These are phyloP conservation scores for Lepidotrigona ventralis DNA, from an alignment of 1,140 invertebrate species.

Conservation along the genomic window DNA sequence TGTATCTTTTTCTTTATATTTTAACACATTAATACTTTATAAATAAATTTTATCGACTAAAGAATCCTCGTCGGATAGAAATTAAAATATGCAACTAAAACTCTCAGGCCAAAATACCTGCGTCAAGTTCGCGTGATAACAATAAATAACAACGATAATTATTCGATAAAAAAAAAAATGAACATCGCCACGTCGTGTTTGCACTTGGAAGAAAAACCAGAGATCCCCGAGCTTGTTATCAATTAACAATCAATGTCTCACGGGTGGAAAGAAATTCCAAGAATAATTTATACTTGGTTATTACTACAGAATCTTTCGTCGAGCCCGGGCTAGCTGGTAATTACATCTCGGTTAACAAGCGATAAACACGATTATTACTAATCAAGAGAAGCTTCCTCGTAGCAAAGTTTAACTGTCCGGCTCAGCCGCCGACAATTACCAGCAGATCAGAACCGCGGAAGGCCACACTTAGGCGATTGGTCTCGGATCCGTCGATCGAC, in stretches of 20 bases:
- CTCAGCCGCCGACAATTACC: neutral
- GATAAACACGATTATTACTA: slow-evolving; percentile 1
- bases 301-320: neutral
- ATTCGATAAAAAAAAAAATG: too few relatives aligned
- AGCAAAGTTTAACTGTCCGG: slow-evolving; percentile 12
- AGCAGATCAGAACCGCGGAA: neutral
- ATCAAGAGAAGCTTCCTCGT: slow-evolving; percentile 4
- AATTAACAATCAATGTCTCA: neutral
- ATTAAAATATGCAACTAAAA: too few relatives aligned
- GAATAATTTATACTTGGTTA: neutral
- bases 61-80: too few relatives aligned
- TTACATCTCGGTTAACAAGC: neutral
- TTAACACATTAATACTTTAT: too few relatives aligned
- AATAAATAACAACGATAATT: too few relatives aligned
- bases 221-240: too few relatives aligned
- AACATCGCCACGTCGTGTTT: too few relatives aligned
- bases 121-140: too few relatives aligned
- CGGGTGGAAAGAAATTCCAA: neutral
- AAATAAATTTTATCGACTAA: too few relatives aligned
- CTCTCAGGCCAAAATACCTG: too few relatives aligned
- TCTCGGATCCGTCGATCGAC: neutral
- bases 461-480: slow-evolving; percentile 2
- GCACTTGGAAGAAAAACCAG: too few relatives aligned
- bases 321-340: neutral
- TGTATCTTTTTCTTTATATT: too few relatives aligned